Base-by-base conservation (phyloP, 1,140 invertebrate species). In the Hesperophylax magnus region DNA sequence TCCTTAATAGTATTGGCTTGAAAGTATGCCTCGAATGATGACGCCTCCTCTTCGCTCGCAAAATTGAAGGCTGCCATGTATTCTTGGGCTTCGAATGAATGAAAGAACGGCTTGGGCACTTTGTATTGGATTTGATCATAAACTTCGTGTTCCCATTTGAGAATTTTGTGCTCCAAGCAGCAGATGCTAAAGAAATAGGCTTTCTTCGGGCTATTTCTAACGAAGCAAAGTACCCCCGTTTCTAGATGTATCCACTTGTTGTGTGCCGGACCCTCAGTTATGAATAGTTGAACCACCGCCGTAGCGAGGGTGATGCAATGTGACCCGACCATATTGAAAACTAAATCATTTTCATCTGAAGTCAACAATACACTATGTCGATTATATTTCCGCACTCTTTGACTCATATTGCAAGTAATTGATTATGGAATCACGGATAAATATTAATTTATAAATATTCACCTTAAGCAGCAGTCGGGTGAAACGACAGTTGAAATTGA, bases 131-230 rank as follows among this genome's bases (percentile, higher is more conserved):
- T 97, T 85, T 95, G 94, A 86, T 95, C 95, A 88, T 98, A 99
- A 11, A 98, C 91, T 89, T 99, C 97, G 87, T 98, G 97, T 88
- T 98, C 96, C 97, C 97, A 98, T 20, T 97, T 89, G 89, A 96
- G 90, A 22, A 91, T 87, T 83, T 93, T 93, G 82, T 93, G 93
- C 83, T 94, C 93, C 11, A 97, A 90, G 86, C 96, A 97, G 88
- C 94, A 98, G 53, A 98, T 92, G 79, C 97, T 92, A 84, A 98
- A 95, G 87, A 96, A 99, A 86, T 98, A 99, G 3, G 97, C 98
- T 60, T 95, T 92, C 83, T 94, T 95, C 67, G 91, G 91, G 88
- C 95, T 97, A 88, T 99, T 98, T 89, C 97, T 97, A 63, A 99
- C 94, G 78, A 99, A 94, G 86, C 97, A 97, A 14, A 97, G 93